Base-by-base conservation (phyloP, 2,797 vertebrate genomes). In the Eidolon dupreanum region DNA sequence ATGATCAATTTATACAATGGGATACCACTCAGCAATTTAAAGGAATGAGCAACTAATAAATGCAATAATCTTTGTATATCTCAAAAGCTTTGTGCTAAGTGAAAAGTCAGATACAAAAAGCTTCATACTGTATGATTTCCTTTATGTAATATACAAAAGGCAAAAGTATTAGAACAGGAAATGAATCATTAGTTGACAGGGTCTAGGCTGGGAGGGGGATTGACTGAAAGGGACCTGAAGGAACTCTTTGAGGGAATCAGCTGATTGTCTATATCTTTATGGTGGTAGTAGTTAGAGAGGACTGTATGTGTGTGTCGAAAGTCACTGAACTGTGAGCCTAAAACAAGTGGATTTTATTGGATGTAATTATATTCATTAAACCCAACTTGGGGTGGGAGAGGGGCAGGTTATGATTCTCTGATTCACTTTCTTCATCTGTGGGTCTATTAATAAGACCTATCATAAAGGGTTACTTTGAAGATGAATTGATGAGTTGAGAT, bases 401-500 rank as follows among this genome's bases (percentile, higher is more conserved):
- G 20, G 85, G 38, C 7, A 11, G 0, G 6, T 70, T 89, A 33
- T 38, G 16, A 77, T 49, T 81, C 46, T 2, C 17, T 59, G 68
- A 17, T 59, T 66, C 5, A 75, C 59, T 83, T 77, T 83, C 51
- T n/a, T 92, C 13, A 75, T 88, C 26, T 65, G 7, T 63, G 43
- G 1, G 31, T 70, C 31, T 68, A 9, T 88, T 88, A 41, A n/a
- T 89, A 77, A 78, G 57, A 75, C 66, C 24, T 63, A 36, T 68
- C 38, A 59, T 55, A 38, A 24, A 79, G 20, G 26, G 33, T 79
- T 81, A 63, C 51, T 82, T 33, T 61, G 38, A 79, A 26, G 46
- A 79, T 93, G 82, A 93, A 71, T 43, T 74, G 46, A 79, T 93
- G 82, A 93, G 65, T 43, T 66, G 11, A 93, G 10, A 31, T 55